Conservation (phyloP, 2,888 invertebrate species). For the Lordiphosa andalusiaca region DNA sequence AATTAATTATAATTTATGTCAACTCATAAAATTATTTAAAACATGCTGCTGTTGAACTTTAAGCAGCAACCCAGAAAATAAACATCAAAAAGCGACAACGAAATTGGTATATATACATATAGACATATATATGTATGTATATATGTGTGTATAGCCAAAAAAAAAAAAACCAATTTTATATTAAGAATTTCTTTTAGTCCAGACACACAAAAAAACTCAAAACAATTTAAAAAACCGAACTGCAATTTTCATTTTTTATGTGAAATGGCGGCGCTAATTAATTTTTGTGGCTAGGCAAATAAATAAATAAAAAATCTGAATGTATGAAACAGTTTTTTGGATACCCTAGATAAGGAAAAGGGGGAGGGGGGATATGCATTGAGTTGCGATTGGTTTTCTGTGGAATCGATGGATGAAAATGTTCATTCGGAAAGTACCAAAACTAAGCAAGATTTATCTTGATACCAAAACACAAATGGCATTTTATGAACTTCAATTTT, state of each 20-base stretch:
- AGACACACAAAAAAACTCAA: slow-evolving; percentile 9
- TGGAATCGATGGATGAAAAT: too few relatives aligned
- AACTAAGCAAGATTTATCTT: too few relatives aligned
- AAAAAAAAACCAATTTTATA: slow-evolving; percentile 39
- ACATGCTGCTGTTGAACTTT: slow-evolving; percentile 39
- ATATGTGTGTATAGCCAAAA: slow-evolving; percentile 54
- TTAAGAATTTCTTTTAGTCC: slow-evolving; percentile 22
- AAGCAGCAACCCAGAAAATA: slow-evolving; percentile 7
- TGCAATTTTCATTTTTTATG: slow-evolving; percentile 39
- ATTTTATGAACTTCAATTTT: too few relatives aligned
- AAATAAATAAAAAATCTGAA: slow-evolving; percentile 52
- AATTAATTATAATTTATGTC: slow-evolving; percentile 75
- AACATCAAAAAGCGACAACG: slow-evolving; percentile 15
- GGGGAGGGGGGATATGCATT: too few relatives aligned
- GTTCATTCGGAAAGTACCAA: too few relatives aligned
- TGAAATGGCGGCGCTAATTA: slow-evolving; percentile 59
- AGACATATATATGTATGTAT: background rate
- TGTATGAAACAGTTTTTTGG: background rate
- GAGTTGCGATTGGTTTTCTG: too few relatives aligned
- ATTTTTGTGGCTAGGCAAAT: slow-evolving; percentile 57
- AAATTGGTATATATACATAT: slow-evolving; percentile 13
- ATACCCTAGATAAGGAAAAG: too few relatives aligned
- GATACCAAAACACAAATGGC: too few relatives aligned
- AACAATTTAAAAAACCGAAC: slow-evolving; percentile 14
- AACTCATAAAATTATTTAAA: slow-evolving; percentile 67